A percentile compares a stretch with the other conserved stretches of the same genome.
These are phyloP conservation scores for Gopherus evgoodei DNA, from an alignment of 2,113 vertebrate species.

Conservation along the genomic window DNA sequence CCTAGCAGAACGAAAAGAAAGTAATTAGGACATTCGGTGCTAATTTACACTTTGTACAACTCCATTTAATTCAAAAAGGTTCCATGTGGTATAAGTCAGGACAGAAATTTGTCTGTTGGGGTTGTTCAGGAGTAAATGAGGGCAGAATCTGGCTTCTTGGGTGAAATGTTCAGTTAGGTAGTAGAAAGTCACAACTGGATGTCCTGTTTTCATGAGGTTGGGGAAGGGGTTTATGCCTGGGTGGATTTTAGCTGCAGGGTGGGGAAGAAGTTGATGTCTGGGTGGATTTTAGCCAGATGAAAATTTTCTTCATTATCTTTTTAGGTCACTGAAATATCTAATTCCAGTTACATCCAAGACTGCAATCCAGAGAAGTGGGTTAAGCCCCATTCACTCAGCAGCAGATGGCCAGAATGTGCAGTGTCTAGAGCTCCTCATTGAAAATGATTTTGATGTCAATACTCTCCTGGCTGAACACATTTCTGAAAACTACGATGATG, in stretches of 20 bases:
- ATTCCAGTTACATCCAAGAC: constrained; percentile 84
- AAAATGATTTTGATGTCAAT: constrained; percentile 86
- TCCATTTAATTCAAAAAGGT: neutral
- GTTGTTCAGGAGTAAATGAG: neutral
- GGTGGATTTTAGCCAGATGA: neutral
- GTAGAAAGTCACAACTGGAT: neutral
- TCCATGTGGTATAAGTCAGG: neutral
- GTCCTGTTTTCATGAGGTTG: neutral
- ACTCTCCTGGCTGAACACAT: constrained; percentile 79
- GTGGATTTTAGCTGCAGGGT: neutral
- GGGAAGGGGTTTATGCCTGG: neutral
- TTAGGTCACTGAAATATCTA: constrained; percentile 86
- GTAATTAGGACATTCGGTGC: neutral
- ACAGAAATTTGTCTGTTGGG: neutral
- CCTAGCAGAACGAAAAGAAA: neutral
- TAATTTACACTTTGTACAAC: neutral
- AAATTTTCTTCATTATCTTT: constrained; percentile 25
- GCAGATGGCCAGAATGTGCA: constrained; percentile 84
- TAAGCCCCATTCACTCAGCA: constrained; percentile 87
- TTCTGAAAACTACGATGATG: constrained; percentile 84
- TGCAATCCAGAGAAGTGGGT: constrained; percentile 83
- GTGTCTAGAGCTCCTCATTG: constrained; percentile 86
- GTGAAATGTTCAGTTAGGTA: neutral
- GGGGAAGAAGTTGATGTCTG: neutral
- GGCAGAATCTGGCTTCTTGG: neutral